Conservation (phyloP, 2,797 vertebrate genomes). For the Emys orbicularis region DNA sequence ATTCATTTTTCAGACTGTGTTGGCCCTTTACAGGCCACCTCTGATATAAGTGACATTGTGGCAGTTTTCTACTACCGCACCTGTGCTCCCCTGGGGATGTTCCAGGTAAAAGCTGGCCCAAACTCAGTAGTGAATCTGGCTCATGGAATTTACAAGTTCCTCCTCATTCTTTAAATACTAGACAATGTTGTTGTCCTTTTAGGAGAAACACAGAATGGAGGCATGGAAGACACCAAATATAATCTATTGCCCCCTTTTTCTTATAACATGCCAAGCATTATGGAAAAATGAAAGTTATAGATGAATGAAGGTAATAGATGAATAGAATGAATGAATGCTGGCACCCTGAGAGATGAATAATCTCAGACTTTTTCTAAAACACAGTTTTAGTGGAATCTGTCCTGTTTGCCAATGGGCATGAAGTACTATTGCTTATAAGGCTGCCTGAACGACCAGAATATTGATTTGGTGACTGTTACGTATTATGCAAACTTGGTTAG, state of each 20-base stretch:
- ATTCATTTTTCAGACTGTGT: fast-evolving
- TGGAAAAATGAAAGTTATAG: neutral
- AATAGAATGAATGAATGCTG: too few relatives aligned
- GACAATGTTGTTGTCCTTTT: neutral
- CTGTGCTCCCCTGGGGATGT: neutral
- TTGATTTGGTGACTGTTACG: neutral
- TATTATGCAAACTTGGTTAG: neutral
- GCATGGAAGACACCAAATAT: neutral
- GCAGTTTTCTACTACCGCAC: neutral
- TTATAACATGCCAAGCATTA: neutral
- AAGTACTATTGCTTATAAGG: neutral
- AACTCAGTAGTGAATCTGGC: neutral
- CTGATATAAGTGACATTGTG: neutral
- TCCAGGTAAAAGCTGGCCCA: neutral
- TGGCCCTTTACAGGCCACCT: neutral
- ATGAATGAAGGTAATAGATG: too few relatives aligned
- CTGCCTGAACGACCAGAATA: neutral
- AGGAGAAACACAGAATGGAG: neutral
- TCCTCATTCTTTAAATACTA: slow-evolving; percentile 27
- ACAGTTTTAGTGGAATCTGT: neutral
- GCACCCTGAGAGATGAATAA: neutral
- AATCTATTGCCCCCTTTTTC: neutral
- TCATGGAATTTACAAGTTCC: neutral
- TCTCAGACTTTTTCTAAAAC: neutral
- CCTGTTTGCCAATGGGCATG: too few relatives aligned